These are phyloP conservation scores for Cisticola juncidis DNA, from an alignment of 2,113 vertebrate species.

Conservation along the genomic window DNA sequence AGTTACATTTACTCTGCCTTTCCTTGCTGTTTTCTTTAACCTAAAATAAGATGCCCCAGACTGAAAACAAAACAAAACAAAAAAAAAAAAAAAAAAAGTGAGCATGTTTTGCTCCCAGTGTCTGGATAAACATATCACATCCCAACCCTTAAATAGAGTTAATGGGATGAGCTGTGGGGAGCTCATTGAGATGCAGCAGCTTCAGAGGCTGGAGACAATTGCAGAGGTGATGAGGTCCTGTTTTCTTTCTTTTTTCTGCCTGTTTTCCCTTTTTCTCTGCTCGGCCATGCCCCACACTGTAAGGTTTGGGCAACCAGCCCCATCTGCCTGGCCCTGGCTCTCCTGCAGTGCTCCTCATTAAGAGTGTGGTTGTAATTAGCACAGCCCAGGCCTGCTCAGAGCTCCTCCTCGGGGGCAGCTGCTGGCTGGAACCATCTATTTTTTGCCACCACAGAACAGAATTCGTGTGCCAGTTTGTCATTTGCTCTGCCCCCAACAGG, in stretches of 20 bases:
- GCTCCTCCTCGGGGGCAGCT: constrained; percentile 8
- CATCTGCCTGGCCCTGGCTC: background rate
- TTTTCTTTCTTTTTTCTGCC: background rate
- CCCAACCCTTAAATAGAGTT: background rate
- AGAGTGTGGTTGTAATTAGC: background rate
- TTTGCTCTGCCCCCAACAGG: background rate
- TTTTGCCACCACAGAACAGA: background rate
- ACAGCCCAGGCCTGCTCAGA: background rate
- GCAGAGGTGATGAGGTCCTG: background rate
- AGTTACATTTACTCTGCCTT: constrained; percentile 43
- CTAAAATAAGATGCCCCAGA: constrained; percentile 35
- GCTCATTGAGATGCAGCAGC: background rate
- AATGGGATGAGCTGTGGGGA: background rate
- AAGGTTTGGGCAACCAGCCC: background rate
- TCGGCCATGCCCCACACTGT: background rate
- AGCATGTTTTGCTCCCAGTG: background rate
- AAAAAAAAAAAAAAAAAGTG: background rate
- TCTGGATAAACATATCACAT: constrained; percentile 34
- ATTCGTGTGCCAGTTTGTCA: background rate
- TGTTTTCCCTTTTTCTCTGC: background rate
- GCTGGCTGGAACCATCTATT: background rate
- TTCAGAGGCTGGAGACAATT: background rate
- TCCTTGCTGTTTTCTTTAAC: constrained; percentile 13
- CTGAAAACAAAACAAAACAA: background rate
- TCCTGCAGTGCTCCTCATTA: background rate